Conservation (phyloP, 2,888 invertebrate species). For the Zootermopsis nevadensis region DNA sequence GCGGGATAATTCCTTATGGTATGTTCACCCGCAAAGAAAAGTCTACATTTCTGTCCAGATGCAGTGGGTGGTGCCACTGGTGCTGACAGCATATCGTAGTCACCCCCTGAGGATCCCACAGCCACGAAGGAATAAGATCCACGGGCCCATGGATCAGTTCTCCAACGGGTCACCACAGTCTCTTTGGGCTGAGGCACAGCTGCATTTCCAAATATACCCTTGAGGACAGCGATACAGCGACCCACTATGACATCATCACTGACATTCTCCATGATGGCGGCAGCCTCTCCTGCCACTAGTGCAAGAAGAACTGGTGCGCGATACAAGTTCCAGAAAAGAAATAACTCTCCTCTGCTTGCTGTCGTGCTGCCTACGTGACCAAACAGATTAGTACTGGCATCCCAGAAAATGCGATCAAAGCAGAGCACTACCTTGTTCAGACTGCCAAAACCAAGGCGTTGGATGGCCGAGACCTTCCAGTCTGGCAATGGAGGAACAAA, state of each 20-base stretch:
- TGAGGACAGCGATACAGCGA: conserved; percentile 92
- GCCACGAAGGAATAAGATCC: conserved; percentile 98
- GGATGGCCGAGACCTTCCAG: conserved; percentile 95
- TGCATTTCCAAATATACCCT: conserved; percentile 93
- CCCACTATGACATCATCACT: conserved; percentile 98
- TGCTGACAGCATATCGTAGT: conserved; percentile 94
- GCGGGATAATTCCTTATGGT: conserved; percentile 98
- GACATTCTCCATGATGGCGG: conserved; percentile 96
- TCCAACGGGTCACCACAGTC: conserved; percentile 98
- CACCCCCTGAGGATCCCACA: conserved; percentile 94
- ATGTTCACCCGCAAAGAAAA: conserved; percentile 94
- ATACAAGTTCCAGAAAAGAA: conserved; percentile 97
- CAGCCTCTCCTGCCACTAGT: conserved; percentile 95
- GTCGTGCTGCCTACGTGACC: conserved; percentile 98
- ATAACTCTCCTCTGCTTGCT: conserved; percentile 94
- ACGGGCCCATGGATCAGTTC: conserved; percentile 95
- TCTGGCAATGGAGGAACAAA: conserved; percentile 96
- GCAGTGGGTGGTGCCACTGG: conserved; percentile 79
- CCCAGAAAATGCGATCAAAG: conserved; percentile 98
- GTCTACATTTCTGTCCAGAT: conserved; percentile 56
- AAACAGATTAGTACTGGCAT: conserved; percentile 93
- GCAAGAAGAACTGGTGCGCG: conserved; percentile 94
- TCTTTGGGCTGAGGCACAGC: conserved; percentile 84
- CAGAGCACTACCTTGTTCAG: conserved; percentile 94
- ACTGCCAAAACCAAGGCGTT: conserved; percentile 95